Evolutionary conservation across 1,140 invertebrate genomes (phyloP).

Genomic region (Drosophila tsacasi): DNA sequence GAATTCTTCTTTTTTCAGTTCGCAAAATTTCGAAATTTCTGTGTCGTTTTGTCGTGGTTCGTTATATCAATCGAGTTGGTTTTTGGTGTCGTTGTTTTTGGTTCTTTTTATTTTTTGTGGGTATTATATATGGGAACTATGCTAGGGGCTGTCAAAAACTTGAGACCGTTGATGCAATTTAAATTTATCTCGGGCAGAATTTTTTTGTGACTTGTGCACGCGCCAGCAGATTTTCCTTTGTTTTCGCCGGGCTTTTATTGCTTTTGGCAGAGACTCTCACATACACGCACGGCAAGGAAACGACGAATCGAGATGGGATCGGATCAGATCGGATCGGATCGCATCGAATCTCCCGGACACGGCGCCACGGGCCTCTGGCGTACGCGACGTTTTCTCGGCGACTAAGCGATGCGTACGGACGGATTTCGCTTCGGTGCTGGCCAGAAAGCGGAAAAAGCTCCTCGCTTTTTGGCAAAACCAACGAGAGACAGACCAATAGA

Average conservation of each 20-base stretch:
- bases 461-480: slow-evolving; percentile 38
- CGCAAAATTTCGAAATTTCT: slow-evolving; percentile 42
- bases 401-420: slow-evolving; percentile 55
- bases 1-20: slow-evolving; percentile 23
- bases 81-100: slow-evolving; percentile 36
- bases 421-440: slow-evolving; percentile 29
- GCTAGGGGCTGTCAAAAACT: slow-evolving; percentile 68
- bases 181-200: slow-evolving; percentile 67
- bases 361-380: slow-evolving; percentile 61
- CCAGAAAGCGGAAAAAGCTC: slow-evolving; percentile 61
- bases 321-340: slow-evolving; percentile 56
- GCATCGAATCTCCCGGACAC: slow-evolving; percentile 58
- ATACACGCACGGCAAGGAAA: slow-evolving; percentile 40
- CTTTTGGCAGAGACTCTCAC: slow-evolving; percentile 56
- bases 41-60: slow-evolving; percentile 49
- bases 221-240: slow-evolving; percentile 50
- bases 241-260: slow-evolving; percentile 44
- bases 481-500: slow-evolving; percentile 3
- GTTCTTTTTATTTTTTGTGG: slow-evolving; percentile 16
- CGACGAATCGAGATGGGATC: slow-evolving; percentile 38
- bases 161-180: slow-evolving; percentile 73
- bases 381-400: slow-evolving; percentile 68
- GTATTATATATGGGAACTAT: slow-evolving; percentile 22
- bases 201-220: slow-evolving; percentile 37
- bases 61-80: slow-evolving; percentile 37